Percentiles rank a stretch among this genome's conserved stretches.
These are phyloP conservation scores for Ornithoptera alexandrae DNA, from an alignment of 2,888 invertebrate genomes.

Conservation along the genomic window DNA sequence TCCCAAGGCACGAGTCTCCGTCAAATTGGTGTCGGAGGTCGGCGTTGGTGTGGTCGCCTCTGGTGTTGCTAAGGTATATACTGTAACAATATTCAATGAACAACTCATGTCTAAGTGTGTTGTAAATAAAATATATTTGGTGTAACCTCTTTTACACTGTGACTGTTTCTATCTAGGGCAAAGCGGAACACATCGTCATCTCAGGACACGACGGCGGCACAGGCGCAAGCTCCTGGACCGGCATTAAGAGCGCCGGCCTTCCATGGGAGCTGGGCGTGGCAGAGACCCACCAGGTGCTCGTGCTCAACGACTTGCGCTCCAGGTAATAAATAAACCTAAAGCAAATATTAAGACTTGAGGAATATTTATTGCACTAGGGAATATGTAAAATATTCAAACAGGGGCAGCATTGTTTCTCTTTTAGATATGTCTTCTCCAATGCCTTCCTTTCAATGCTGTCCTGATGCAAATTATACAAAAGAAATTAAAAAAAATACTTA, in stretches of 20 bases:
- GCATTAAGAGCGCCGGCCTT: conserved; percentile 97
- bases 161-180: conserved; percentile 82
- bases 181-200: conserved; percentile 98
- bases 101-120: too few species aligned
- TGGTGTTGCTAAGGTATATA: conserved; percentile 94
- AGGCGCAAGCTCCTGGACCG: conserved; percentile 99
- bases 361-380: too few species aligned
- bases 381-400: too few species aligned
- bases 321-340: conserved; percentile 33
- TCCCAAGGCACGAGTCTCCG: conserved; percentile 96
- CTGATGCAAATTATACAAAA: too few species aligned
- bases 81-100: too few species aligned
- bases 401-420: too few species aligned
- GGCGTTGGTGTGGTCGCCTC: conserved; percentile 99
- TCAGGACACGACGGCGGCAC: conserved; percentile 99
- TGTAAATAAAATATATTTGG: too few species aligned
- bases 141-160: neutral
- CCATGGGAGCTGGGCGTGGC: conserved; percentile 99
- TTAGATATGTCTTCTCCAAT: too few species aligned
- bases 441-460: too few species aligned
- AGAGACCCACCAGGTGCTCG: conserved; percentile 98
- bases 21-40: conserved; percentile 98
- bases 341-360: too few species aligned
- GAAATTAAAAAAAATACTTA: too few species aligned
- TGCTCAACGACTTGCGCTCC: conserved; percentile 89